Base-by-base conservation (phyloP, 2,113 vertebrate genomes). In the Festucalex cinctus region DNA sequence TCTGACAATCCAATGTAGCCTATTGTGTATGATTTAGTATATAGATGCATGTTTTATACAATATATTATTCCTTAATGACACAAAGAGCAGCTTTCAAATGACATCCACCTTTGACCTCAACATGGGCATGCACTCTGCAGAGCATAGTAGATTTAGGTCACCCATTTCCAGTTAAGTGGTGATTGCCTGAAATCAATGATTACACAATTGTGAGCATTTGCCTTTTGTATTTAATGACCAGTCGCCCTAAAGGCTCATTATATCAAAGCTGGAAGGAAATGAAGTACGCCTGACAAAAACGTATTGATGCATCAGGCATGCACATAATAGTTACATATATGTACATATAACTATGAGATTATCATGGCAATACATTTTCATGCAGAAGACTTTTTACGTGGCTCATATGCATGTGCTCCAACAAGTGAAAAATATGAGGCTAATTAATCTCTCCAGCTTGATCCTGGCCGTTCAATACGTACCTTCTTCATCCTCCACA, bases 401-500 rank as follows among this genome's bases (percentile, higher is more conserved):
- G 51, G 26, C 12, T 24, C 51, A 22, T 3, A 1, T 20, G 66
- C 49, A 46, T 75, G 26, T 5, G n/a, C 60, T 43, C 67, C 48
- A 51, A 36, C 14, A 54, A 26, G 57, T 51, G 66, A 65, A 77
- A 72, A 75, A 73, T 68, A 32, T 32, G 28, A 79, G 35, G 32
- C 71, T 72, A 62, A 65, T 83, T 85, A 70, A 83, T 84, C 78
- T 82, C 54, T 64, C 35, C 35, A 56, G 82, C 77, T 80, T 60
- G 17, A 66, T 68, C 17, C 0, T 46, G 19, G 20, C 20, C 68
- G 41, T 66, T 70, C 78, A 68, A 22, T 65, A 60, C 56, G 69
- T 62, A 51, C 51, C 71, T 46, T 36, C 37, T 77, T 77, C 68
- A 16, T 72, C 36, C 73, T 67, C 39, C 74, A 79, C 70, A 71